Evolutionary conservation across 2,113 vertebrate species (phyloP), one percentile per base, ranked within the genome.

Genomic region (Promerops cafer): DNA sequence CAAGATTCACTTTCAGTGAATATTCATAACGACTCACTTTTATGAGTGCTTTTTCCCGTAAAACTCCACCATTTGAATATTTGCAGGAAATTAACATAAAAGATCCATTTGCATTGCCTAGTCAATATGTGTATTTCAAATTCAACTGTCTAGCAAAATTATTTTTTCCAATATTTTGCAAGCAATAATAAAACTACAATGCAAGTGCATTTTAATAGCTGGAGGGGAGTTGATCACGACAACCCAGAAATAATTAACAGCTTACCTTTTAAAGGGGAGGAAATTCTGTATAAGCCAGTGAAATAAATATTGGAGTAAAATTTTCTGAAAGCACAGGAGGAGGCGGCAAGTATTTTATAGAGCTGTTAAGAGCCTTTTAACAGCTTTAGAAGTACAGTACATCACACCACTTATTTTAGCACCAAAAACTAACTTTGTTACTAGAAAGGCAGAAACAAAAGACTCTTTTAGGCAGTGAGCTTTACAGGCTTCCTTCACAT

Each of bases 331-430:
- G 89, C 94, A 93, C 93, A 92, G 90, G 93, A 96, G 96, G 96
- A 95, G 95, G 95, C 1, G 5, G 87, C 94, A 95, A 94, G 94
- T 96, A 97, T 96, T 97, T 97, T 97, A 97, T 97, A 87, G 95
- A 96, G 94, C 95, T 96, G 95, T 97, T 97, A 97, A 97, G 95
- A 97, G 93, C 92, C 95, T 97, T 97, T 97, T 97, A 97, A 97
- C 93, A 96, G 94, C 93, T 96, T 97, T 95, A 83, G 91, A 95
- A 96, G 86, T 85, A 90, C 63, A 89, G 88, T 97, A 95, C 93
- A 95, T 97, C 93, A 97, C 84, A 89, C 31, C 2, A n/a, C 89
- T 95, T 96, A 92, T 96, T 97, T 97, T 96, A 97, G 87, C 93
- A 96, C 94, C 85, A 92, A 80, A 94, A 94, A 85, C 53, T 94